Percentiles rank a stretch among this genome's conserved stretches.
Evolutionary conservation across 2,888 invertebrate genomes (phyloP).

Genomic region (Tetanocera ferruginea): DNA sequence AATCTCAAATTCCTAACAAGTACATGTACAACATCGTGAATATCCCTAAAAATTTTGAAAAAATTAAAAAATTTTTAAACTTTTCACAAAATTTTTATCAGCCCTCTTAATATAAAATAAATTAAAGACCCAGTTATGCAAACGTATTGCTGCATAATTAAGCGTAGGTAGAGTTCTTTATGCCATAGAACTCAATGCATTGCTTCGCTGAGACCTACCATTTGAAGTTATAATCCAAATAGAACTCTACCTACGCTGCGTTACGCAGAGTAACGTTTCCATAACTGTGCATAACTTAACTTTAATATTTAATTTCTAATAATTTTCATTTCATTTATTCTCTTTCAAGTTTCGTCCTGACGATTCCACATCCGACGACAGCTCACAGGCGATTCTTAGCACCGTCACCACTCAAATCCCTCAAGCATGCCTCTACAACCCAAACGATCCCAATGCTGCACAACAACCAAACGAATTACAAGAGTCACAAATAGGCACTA

Average conservation of each 20-base stretch:
- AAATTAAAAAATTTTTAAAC: not conserved
- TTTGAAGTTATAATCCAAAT: too few relatives aligned
- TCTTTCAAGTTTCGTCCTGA: conserved; percentile 65
- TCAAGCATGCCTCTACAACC: conserved; percentile 67
- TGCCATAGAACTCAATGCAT: too few relatives aligned
- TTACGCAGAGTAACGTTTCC: too few relatives aligned
- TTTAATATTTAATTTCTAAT: not conserved
- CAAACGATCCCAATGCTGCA: conserved; percentile 56
- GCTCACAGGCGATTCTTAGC: conserved; percentile 69
- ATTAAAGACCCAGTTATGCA: too few relatives aligned
- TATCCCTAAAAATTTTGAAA: not conserved
- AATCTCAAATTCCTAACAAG: too few relatives aligned
- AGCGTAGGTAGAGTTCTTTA: too few relatives aligned
- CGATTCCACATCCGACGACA: conserved; percentile 70
- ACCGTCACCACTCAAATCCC: conserved; percentile 70
- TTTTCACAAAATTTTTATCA: not conserved
- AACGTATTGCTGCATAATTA: too few relatives aligned
- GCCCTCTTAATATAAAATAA: too few relatives aligned
- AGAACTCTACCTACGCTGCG: too few relatives aligned
- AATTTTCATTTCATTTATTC: not conserved
- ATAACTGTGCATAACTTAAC: too few relatives aligned
- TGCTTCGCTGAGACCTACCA: too few relatives aligned
- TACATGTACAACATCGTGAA: too few relatives aligned
- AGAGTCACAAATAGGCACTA: conserved; percentile 39
- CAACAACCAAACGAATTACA: conserved; percentile 47